A percentile compares a stretch with the other conserved stretches of the same genome.
phyloP scores from a whole-genome alignment of 2,797 vertebrate genomes.

The Spondyliosoma cantharus region DNA sequence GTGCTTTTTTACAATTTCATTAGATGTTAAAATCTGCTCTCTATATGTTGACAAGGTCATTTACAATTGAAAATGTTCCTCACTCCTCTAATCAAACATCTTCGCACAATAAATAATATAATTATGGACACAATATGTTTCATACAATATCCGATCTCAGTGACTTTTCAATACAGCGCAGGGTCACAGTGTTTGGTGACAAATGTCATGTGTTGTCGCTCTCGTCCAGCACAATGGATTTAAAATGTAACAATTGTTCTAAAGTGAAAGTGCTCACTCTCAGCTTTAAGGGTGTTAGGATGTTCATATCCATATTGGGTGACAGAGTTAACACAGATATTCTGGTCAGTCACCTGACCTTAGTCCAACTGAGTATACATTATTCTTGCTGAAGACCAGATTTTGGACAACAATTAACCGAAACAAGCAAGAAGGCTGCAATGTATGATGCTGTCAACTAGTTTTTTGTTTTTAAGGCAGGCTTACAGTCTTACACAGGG shows the following conservation, averaged over 20 bases:
- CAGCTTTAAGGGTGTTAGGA: not conserved
- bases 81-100: slow-evolving; percentile 60
- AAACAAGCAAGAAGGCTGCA: not conserved
- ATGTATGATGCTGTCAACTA: not conserved
- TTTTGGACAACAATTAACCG: not conserved
- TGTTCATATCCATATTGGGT: not conserved
- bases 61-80: slow-evolving; percentile 66
- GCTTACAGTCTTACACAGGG: not conserved
- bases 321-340: not conserved
- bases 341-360: not conserved
- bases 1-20: slow-evolving; percentile 78
- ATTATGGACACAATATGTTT: slow-evolving; percentile 59
- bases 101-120: slow-evolving; percentile 77
- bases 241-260: slow-evolving; percentile 15
- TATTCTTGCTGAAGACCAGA: not conserved
- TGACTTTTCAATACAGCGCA: slow-evolving; percentile 26
- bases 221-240: slow-evolving; percentile 3
- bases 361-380: not conserved
- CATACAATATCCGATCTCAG: slow-evolving; percentile 57
- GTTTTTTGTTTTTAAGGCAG: slow-evolving; percentile 16
- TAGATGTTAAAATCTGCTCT: slow-evolving; percentile 67
- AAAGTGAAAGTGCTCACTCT: slow-evolving; percentile 14
- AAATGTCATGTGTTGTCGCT: slow-evolving; percentile 2
- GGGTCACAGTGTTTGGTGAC: slow-evolving; percentile 26
- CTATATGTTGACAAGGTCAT: slow-evolving; percentile 64